phyloP scores from a whole-genome alignment of 2,113 vertebrate genomes.

The Xiphophorus couchianus region DNA sequence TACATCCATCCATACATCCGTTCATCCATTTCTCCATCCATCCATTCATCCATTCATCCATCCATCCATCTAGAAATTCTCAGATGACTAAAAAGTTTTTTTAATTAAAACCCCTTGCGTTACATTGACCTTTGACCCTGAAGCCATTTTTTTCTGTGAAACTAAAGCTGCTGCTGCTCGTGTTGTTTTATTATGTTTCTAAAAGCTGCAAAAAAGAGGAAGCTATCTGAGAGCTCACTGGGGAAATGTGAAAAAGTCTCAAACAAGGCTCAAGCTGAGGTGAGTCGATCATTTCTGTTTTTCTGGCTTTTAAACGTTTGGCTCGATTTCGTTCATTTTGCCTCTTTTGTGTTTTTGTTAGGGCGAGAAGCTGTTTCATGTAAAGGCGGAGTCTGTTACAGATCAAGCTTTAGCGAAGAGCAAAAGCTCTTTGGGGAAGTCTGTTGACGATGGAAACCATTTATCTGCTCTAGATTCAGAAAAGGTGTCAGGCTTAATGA shows the following conservation, averaged over 20 bases:
- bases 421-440: slow-evolving; percentile 58
- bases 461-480: slow-evolving; percentile 79
- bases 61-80: no score
- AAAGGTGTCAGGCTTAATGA: slow-evolving; percentile 73
- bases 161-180: background rate
- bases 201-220: slow-evolving; percentile 74
- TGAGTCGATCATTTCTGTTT: slow-evolving; percentile 12
- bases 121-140: no score
- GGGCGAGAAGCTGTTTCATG: slow-evolving; percentile 45
- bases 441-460: slow-evolving; percentile 78
- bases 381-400: slow-evolving; percentile 49
- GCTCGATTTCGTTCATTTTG: background rate
- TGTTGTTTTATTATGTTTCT: slow-evolving; percentile 17
- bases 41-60: no score
- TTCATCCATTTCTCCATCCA: no score
- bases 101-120: no score
- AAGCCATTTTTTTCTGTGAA: background rate
- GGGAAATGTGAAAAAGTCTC: slow-evolving; percentile 55
- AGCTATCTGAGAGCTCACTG: slow-evolving; percentile 53
- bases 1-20: no score
- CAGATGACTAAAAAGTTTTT: no score
- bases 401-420: slow-evolving; percentile 35
- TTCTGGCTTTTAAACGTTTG: no score
- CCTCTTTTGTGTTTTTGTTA: slow-evolving; percentile 33
- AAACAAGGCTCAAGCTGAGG: slow-evolving; percentile 35